phyloP scores from a whole-genome alignment of 2,797 vertebrate genomes.

The Sparidentex hasta region DNA sequence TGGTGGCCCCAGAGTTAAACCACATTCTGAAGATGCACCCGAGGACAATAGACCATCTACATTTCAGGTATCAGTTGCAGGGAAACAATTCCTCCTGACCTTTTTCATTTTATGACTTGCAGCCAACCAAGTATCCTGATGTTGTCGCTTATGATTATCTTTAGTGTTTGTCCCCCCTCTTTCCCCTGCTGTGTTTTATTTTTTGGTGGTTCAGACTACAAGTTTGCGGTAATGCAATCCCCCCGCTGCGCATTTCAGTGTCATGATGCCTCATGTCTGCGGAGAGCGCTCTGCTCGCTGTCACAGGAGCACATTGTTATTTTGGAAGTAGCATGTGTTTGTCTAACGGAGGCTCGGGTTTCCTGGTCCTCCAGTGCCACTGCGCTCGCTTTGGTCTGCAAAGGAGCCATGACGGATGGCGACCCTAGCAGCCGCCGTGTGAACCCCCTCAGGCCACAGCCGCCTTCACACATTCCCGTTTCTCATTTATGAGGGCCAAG shows the following conservation, averaged over 20 bases:
- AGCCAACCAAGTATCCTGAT: conserved; percentile 43
- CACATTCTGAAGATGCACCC: conserved; percentile 58
- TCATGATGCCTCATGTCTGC: conserved; percentile 69
- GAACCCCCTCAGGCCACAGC: conserved; percentile 15
- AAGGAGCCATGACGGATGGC: conserved; percentile 74
- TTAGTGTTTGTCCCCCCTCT: conserved; percentile 43
- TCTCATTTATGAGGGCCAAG: conserved; percentile 78
- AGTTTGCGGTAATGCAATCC: conserved; percentile 78
- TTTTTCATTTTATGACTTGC: conserved; percentile 44
- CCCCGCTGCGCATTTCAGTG: conserved; percentile 68
- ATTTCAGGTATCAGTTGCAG: conserved; percentile 58
- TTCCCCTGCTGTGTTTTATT: conserved; percentile 42
- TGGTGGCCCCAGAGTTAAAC: conserved; percentile 23
- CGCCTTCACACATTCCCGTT: conserved; percentile 70
- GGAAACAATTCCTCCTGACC: conserved; percentile 41
- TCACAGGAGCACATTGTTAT: conserved; percentile 87
- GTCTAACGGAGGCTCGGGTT: conserved; percentile 86
- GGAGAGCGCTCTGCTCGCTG: conserved; percentile 66
- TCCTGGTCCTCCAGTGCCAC: conserved; percentile 72
- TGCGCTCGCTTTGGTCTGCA: conserved; percentile 63
- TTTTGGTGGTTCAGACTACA: conserved; percentile 41
- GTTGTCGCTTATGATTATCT: conserved; percentile 71
- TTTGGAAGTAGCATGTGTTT: conserved; percentile 91
- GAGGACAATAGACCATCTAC: conserved; percentile 31
- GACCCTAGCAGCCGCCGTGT: conserved; percentile 71